Evolutionary conservation across 2,888 invertebrate genomes (phyloP), one percentile per base, ranked within the genome.

Genomic region (Ophion ventricosus): DNA sequence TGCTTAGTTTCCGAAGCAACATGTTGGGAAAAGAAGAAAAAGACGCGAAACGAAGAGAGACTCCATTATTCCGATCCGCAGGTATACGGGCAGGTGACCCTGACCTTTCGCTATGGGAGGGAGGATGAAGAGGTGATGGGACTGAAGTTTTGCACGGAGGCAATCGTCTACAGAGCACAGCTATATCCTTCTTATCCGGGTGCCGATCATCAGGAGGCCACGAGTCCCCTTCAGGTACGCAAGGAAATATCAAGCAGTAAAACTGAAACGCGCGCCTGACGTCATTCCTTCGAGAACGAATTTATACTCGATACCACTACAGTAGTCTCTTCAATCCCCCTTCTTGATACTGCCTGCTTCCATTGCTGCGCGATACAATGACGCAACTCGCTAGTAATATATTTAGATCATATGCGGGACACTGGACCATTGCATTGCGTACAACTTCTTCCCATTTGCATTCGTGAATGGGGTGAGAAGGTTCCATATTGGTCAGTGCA

Each of bases 91-190:
- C 97, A 97, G 93, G 95, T 97, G 87, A 97, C 98, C 3, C 95
- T 99, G 84, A 99, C 99, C 20, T 99, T 99, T 94, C 96, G 99
- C 88, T 99, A 99, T 92, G 99, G 99, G 0, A 95, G 99, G 67
- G 99, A 99, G 94, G 99, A 99, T 93, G 97, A 99, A 92, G 99
- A 99, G 94, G 99, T 99, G 29, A 97, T 99, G 96, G 99, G 99
- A 0, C 95, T 99, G 88, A 98, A 98, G 91, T 99, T 99, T 94
- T 98, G 99, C 94, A 99, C 99, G 93, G 99, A 99, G 94, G 97
- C 99, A 76, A 97, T 98, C 92, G 97, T 99, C 96, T 97, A 98
- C 91, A 95, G 98, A 80, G 96, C 97, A 75, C 98, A 98, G 93
- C 95, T 98, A 73, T 97, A 97, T 95, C 98, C 98, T 0, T 95